phyloP scores from a whole-genome alignment of 2,797 vertebrate genomes.

The Dryobates pubescens region DNA sequence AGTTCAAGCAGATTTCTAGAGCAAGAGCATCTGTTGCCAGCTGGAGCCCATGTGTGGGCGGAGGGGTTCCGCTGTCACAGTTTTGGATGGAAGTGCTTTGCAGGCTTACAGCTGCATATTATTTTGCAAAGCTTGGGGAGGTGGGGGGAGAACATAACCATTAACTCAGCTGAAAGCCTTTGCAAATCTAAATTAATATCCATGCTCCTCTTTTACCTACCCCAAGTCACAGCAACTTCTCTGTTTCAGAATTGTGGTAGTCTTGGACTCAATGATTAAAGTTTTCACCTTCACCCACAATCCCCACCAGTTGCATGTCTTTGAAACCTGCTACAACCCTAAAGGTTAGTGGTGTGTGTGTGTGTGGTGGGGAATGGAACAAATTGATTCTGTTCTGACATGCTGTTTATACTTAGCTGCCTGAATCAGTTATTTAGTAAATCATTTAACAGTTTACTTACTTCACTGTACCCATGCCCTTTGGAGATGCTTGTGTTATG shows the following conservation, averaged over 20 bases:
- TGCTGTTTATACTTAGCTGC: neutral
- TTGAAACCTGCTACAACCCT: constrained; percentile 98
- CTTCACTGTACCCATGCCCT: neutral
- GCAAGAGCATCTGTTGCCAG: constrained; percentile 1
- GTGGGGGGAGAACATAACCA: neutral
- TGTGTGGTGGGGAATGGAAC: neutral
- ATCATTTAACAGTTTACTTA: neutral
- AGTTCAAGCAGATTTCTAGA: neutral
- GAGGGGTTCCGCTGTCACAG: neutral
- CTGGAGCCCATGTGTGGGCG: neutral
- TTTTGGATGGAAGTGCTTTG: constrained; percentile 9
- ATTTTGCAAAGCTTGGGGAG: neutral
- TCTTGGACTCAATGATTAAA: constrained; percentile 99
- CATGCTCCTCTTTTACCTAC: neutral
- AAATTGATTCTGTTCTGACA: neutral
- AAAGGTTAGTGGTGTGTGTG: constrained; percentile 87
- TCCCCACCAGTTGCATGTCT: constrained; percentile 97
- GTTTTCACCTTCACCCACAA: constrained; percentile 99
- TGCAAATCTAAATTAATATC: neutral
- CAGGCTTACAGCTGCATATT: neutral
- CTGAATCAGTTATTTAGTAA: neutral
- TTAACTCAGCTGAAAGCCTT: neutral
- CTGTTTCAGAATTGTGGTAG: constrained; percentile 92
- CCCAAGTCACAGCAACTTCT: neutral
- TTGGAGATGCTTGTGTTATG: neutral